These are phyloP conservation scores for Sialis lutaria DNA, from an alignment of 2,888 invertebrate species.

Conservation along the genomic window DNA sequence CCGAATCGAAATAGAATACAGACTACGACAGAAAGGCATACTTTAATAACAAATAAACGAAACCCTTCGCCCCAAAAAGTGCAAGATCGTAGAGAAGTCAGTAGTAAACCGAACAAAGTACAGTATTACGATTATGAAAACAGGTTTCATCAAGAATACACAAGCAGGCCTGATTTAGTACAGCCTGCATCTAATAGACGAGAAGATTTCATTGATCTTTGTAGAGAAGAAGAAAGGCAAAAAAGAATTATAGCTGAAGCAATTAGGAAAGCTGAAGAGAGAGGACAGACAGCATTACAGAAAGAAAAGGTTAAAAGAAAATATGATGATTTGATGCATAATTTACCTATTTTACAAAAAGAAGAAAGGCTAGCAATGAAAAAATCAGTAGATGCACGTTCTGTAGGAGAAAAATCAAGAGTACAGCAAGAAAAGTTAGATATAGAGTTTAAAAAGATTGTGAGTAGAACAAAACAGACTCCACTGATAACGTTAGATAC, in stretches of 20 bases:
- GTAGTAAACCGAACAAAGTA: conserved; percentile 15
- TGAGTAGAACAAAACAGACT: conserved; percentile 24
- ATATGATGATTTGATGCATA: conserved; percentile 29
- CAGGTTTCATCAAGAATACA: conserved; percentile 23
- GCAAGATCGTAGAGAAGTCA: not conserved
- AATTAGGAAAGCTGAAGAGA: conserved; percentile 16
- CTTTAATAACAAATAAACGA: no score
- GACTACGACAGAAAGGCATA: no score
- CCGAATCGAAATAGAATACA: no score
- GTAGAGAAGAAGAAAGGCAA: conserved; percentile 14
- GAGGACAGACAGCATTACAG: conserved; percentile 31
- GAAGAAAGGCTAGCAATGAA: conserved; percentile 20
- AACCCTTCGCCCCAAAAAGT: no score
- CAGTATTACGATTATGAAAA: conserved; percentile 31
- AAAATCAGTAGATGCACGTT: conserved; percentile 18
- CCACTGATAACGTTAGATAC: conserved; percentile 1
- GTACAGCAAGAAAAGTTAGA: conserved; percentile 20
- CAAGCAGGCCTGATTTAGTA: conserved; percentile 17
- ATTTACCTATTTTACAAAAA: conserved; percentile 23
- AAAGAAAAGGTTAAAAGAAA: conserved; percentile 30
- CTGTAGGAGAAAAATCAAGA: conserved; percentile 25
- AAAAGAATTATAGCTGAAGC: no score
- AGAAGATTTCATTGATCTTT: conserved; percentile 13
- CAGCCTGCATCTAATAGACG: not conserved
- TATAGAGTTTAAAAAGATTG: no score